Base-by-base conservation (phyloP, 2,888 invertebrate genomes). In the Capitulum mitella region DNA sequence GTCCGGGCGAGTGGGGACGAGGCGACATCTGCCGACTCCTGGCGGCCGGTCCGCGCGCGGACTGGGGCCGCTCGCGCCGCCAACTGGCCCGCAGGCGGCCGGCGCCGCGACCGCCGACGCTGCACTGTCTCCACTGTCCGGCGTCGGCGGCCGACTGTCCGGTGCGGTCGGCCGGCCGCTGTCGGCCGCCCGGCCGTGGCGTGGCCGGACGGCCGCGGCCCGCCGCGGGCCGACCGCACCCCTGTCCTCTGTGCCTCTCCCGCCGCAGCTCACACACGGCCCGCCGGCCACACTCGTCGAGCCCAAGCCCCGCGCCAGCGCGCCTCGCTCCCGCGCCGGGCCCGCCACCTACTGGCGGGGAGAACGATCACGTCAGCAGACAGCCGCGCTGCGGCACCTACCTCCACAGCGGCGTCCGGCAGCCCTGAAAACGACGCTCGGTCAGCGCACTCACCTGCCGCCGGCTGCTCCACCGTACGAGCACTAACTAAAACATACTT, bases 291-390 rank as follows among this genome's bases (percentile, higher is more conserved):
- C 58, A 58, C n/a, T 29, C 29, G 29, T 29, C 29, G 10, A 3
- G 51, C 58, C 2, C 58, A 29, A n/a, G 58, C 58, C 54, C n/a
- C 58, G n/a, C 29, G 0, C 58, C 5, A n/a, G 29, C 58, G 10
- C 43, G 43, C 6, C 6, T 12, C 43, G 43, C 58, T 3, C 58
- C 5, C 58, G 12, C 58, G 10, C 43, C 43, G 43, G 12, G 43
- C n/a, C 58, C 58, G 58, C n/a, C 58, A 58, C 58, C 58, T 58
- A 58, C 58, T 58, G 58, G 58, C 58, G 43, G 26, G 54, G 58
- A 58, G 58, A 58, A 58, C n/a, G n/a, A 29, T n/a, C 3, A 58
- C 58, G 29, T 58, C 58, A 58, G 58, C n/a, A 14, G 29, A 12
- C 29, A n/a, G 26, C 19, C 8, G 14, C 14, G 46, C 22, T 6